Percentiles rank a stretch among this genome's conserved stretches.
Conservation (phyloP, 2,113 vertebrate genomes). For the Brienomyrus brachyistius region DNA sequence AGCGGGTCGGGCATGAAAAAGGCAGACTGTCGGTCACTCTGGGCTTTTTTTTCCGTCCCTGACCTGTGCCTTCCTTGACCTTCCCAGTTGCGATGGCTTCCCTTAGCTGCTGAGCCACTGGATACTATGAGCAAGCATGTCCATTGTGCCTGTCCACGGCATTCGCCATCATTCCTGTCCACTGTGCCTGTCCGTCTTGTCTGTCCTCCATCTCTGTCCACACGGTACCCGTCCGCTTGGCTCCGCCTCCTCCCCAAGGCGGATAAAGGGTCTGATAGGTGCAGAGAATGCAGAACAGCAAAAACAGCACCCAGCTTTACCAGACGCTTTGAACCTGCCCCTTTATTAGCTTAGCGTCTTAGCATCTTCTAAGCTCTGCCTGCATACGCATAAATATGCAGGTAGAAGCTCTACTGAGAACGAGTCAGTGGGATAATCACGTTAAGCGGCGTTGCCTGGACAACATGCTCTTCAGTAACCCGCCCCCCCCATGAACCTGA, state of each 20-base stretch:
- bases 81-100: neutral
- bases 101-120: neutral
- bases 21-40: neutral
- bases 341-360: neutral
- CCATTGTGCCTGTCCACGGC: neutral
- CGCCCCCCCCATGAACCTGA: neutral
- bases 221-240: neutral
- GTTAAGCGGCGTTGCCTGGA: neutral
- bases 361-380: neutral
- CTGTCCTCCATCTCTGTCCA: neutral
- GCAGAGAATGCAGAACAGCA: neutral
- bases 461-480: neutral
- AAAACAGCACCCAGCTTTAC: neutral
- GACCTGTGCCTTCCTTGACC: neutral
- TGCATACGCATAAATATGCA: neutral
- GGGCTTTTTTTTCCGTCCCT: neutral
- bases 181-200: neutral
- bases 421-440: neutral
- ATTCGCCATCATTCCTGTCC: neutral
- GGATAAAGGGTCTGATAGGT: neutral
- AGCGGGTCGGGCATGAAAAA: neutral
- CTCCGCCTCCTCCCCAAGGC: neutral
- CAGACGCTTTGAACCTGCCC: neutral
- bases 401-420: neutral
- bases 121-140: neutral